These are phyloP conservation scores for Strongylocentrotus purpuratus DNA, from an alignment of 35 echinoderm and acorn worm species.

Conservation along the genomic window DNA sequence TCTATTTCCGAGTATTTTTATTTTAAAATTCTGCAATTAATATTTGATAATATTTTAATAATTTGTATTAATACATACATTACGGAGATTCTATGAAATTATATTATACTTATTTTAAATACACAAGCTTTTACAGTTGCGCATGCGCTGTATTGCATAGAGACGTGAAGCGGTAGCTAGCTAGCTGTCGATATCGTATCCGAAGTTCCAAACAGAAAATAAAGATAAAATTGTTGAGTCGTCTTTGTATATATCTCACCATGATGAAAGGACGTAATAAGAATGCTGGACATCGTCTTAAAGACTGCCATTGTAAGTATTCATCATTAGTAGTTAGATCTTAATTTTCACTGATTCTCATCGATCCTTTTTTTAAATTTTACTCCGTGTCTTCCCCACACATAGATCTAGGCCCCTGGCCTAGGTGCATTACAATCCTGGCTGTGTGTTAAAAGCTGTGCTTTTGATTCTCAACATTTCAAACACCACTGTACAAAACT, in stretches of 20 bases:
- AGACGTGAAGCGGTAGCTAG: constrained; percentile 25
- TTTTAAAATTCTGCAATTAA: background rate
- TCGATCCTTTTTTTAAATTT: too few species aligned
- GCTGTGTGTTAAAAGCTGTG: too few species aligned
- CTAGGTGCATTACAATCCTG: too few species aligned
- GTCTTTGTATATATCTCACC: background rate
- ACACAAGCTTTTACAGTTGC: background rate
- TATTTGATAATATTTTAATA: background rate
- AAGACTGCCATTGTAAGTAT: constrained; percentile 34
- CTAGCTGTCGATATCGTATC: background rate
- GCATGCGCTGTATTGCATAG: constrained; percentile 21
- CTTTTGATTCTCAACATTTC: too few species aligned
- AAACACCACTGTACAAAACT: too few species aligned
- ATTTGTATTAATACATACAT: background rate
- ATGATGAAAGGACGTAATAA: constrained; percentile 19
- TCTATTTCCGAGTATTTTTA: background rate
- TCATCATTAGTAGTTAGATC: background rate
- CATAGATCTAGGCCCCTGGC: too few species aligned
- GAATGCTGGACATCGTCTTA: background rate
- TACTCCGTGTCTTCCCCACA: too few species aligned
- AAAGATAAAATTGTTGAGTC: too few species aligned
- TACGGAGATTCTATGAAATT: background rate
- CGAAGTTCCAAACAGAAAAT: too few species aligned
- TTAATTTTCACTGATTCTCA: too few species aligned
- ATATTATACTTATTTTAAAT: too few species aligned